Conservation (phyloP, 2,113 vertebrate species). For the Mobula hypostoma region DNA sequence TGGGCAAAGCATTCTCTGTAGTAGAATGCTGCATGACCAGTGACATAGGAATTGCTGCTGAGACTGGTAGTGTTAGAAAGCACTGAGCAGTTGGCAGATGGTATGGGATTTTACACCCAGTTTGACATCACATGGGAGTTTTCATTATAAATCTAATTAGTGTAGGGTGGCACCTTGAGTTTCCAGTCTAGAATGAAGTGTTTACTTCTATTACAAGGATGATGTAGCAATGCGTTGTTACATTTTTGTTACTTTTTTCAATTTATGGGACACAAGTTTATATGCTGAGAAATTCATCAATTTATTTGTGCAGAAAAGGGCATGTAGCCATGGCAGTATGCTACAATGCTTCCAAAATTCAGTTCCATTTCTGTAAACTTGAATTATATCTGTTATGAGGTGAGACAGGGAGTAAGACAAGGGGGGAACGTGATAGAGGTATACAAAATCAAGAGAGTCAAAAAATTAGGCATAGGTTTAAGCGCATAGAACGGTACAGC, state of each 20-base stretch:
- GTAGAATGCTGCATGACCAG: not conserved
- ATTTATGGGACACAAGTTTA: not conserved
- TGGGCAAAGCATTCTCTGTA: not conserved
- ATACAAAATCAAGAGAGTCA: no score
- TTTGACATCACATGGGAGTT: not conserved
- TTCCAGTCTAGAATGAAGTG: not conserved
- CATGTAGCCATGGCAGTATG: no score
- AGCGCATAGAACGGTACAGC: no score
- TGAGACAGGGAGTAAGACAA: no score
- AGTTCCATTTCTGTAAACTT: no score
- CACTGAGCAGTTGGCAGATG: slow-evolving; percentile 8
- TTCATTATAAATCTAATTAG: not conserved
- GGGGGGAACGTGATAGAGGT: no score
- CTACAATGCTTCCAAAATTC: no score
- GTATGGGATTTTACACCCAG: not conserved
- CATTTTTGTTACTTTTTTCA: not conserved
- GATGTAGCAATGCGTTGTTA: not conserved
- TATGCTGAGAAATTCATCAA: not conserved
- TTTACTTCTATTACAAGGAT: not conserved
- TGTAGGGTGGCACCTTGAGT: not conserved
- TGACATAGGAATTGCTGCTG: not conserved
- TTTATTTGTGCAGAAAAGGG: no score
- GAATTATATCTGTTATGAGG: no score
- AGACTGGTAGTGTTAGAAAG: not conserved
- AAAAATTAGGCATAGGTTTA: no score